A percentile compares a stretch with the other conserved stretches of the same genome.
phyloP scores from a whole-genome alignment of 2,888 invertebrate genomes.

The Panzeria rudis region DNA sequence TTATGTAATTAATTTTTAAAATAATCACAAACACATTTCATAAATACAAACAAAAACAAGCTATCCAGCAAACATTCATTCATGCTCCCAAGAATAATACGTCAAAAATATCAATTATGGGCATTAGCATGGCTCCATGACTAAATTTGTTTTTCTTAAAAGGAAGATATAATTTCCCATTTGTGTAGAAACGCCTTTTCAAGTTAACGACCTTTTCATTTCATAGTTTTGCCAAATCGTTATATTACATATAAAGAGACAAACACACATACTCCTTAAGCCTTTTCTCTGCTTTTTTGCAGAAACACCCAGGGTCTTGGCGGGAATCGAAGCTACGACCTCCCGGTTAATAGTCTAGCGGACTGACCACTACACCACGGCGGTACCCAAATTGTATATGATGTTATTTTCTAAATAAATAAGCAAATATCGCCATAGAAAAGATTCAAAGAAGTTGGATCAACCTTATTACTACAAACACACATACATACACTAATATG shows the following conservation, averaged over 20 bases:
- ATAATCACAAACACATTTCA: constrained; percentile 80
- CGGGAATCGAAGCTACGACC: too few relatives aligned
- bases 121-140: constrained; percentile 10
- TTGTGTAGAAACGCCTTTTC: not conserved
- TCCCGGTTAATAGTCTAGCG: too few relatives aligned
- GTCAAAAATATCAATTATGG: not conserved
- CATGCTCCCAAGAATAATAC: constrained; percentile 12
- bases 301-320: too few relatives aligned
- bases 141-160: not conserved
- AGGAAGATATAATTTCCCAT: not conserved
- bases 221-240: too few relatives aligned
- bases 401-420: not conserved
- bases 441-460: not conserved
- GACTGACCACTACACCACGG: too few relatives aligned
- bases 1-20: constrained; percentile 83
- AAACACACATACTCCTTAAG: too few relatives aligned
- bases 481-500: too few relatives aligned
- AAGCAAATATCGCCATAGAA: too few relatives aligned
- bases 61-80: constrained; percentile 26
- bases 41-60: constrained; percentile 56
- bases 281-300: too few relatives aligned
- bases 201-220: not conserved
- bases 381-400: not conserved
- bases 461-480: not conserved
- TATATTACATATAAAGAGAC: too few relatives aligned